Conservation (phyloP, 1,140 invertebrate species). For the Fopius arisanus region DNA sequence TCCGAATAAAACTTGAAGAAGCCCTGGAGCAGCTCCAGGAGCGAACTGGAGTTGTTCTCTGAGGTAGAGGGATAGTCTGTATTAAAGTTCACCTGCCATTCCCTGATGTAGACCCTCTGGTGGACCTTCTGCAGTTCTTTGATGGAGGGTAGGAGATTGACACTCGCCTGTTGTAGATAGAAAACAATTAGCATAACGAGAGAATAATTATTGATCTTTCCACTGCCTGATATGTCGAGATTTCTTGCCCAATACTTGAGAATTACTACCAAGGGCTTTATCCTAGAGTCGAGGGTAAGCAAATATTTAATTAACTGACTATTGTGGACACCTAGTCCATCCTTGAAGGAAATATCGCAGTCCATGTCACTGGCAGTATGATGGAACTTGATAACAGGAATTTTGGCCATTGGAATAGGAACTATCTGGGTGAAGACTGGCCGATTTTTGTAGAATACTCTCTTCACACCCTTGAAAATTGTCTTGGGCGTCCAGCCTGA, state of each 20-base stretch:
- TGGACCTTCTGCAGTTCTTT: constrained; percentile 49
- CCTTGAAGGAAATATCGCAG: constrained; percentile 77
- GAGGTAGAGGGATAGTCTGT: neutral
- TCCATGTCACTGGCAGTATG: constrained; percentile 67
- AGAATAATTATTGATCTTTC: constrained; percentile 70
- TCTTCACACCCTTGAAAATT: constrained; percentile 57
- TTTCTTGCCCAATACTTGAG: constrained; percentile 75
- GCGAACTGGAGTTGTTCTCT: neutral
- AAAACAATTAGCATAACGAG: constrained; percentile 70
- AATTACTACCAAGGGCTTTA: constrained; percentile 69
- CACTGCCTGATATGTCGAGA: constrained; percentile 64
- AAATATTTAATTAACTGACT: constrained; percentile 69
- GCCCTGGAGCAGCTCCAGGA: constrained; percentile 62
- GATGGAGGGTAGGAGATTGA: constrained; percentile 60
- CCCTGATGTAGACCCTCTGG: constrained; percentile 47
- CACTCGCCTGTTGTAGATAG: constrained; percentile 69
- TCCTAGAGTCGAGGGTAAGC: constrained; percentile 65
- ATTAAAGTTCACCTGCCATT: constrained; percentile 65
- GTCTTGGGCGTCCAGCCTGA: constrained; percentile 28
- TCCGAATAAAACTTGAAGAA: constrained; percentile 70
- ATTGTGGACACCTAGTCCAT: constrained; percentile 71
- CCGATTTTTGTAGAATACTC: constrained; percentile 55
- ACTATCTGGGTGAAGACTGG: constrained; percentile 66
- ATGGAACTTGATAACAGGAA: constrained; percentile 76
- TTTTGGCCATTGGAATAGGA: constrained; percentile 72